Percentiles rank a stretch among this genome's conserved stretches.
Evolutionary conservation across 2,797 vertebrate species (phyloP).

Genomic region (Choloepus didactylus): DNA sequence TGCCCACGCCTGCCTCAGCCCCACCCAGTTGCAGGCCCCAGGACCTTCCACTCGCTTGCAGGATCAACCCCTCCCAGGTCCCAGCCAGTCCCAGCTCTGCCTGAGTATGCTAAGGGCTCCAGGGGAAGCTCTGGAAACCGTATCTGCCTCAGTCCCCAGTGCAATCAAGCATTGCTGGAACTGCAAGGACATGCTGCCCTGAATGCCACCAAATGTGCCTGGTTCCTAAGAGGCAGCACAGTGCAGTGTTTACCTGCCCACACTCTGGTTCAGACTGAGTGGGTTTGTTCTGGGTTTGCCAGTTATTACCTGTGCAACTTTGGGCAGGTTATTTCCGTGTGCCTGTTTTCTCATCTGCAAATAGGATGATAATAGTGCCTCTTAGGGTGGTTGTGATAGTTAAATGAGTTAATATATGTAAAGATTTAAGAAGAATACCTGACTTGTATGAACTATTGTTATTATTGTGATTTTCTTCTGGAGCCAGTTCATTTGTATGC

Average conservation of each 20-base stretch:
- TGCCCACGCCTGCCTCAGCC: conserved; percentile 13
- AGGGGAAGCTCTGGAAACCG: no score
- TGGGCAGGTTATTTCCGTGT: conserved; percentile 20
- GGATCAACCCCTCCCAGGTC: not conserved
- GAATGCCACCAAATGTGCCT: not conserved
- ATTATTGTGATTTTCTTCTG: not conserved
- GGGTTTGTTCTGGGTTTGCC: not conserved
- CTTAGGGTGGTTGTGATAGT: not conserved
- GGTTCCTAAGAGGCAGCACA: no score
- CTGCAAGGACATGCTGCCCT: not conserved
- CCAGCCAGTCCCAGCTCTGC: not conserved
- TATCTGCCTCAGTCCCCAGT: not conserved
- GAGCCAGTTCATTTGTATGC: not conserved
- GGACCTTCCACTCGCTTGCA: not conserved
- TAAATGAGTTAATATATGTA: not conserved
- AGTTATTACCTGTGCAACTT: not conserved
- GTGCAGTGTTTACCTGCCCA: not conserved
- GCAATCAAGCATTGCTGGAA: not conserved
- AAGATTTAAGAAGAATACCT: not conserved
- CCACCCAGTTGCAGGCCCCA: not conserved
- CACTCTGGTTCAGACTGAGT: not conserved
- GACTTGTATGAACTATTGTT: not conserved
- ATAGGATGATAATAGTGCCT: not conserved
- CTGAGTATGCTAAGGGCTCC: no score
- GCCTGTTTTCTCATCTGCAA: not conserved